These are phyloP conservation scores for Trichonephila clavipes DNA, from an alignment of 1,140 invertebrate species.

Conservation along the genomic window DNA sequence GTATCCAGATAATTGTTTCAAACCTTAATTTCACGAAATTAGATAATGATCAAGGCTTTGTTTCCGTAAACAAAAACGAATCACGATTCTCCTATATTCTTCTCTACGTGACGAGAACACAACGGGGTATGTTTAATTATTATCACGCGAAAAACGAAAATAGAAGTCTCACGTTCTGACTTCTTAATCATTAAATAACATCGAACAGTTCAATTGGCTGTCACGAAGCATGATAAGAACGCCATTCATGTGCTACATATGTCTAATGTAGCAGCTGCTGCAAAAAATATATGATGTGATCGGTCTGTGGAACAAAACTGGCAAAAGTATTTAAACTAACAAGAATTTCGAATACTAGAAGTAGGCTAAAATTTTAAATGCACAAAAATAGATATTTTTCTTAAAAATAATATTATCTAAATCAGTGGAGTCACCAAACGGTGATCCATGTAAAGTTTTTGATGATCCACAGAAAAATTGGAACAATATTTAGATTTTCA, in stretches of 20 bases:
- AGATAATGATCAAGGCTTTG: slow-evolving; percentile 26
- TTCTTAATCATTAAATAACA: not conserved
- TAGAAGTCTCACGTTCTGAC: slow-evolving; percentile 8
- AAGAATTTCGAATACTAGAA: no score
- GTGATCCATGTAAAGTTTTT: no score
- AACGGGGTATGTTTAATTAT: slow-evolving; percentile 7
- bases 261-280: not conserved
- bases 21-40: slow-evolving; percentile 28
- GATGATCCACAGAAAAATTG: no score
- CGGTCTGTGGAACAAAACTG: no score
- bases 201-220: not conserved
- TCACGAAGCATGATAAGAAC: not conserved
- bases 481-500: no score
- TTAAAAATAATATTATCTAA: no score
- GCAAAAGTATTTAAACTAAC: no score
- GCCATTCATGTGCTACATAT: not conserved
- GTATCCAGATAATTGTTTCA: slow-evolving; percentile 17
- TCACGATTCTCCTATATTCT: slow-evolving; percentile 16
- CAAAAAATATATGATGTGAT: not conserved
- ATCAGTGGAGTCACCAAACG: no score
- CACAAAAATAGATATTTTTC: no score
- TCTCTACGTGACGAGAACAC: not conserved
- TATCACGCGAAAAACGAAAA: not conserved
- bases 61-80: slow-evolving; percentile 25
- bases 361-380: no score